Evolutionary conservation across 2,888 invertebrate species (phyloP).

Genomic region (Mamestra brassicae): DNA sequence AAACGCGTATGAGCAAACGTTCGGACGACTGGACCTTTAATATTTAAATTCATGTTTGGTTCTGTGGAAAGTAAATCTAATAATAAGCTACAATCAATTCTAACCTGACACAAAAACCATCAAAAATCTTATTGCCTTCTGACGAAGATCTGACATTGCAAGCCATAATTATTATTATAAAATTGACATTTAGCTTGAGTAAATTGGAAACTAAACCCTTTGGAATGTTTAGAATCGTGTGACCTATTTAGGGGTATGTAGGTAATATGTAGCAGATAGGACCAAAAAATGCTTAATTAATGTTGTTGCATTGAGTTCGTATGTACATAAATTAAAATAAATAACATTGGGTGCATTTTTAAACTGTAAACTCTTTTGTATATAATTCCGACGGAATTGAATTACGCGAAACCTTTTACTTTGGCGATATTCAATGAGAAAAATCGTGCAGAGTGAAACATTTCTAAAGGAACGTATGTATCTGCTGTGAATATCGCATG

Average conservation of each 20-base stretch:
- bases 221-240: background rate
- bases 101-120: conserved; percentile 11
- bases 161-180: background rate
- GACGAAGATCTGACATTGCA: conserved; percentile 36
- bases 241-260: background rate
- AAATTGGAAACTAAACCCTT: conserved; percentile 4
- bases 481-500: conserved; percentile 10
- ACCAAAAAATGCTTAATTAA: background rate
- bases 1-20: too few species aligned
- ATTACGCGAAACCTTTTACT: conserved; percentile 14
- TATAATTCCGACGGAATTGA: conserved; percentile 3
- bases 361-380: conserved; percentile 17
- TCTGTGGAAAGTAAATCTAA: background rate
- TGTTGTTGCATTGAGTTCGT: background rate
- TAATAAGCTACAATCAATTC: background rate
- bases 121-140: background rate
- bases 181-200: background rate
- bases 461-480: conserved; percentile 32
- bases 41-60: background rate
- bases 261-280: too few species aligned
- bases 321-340: background rate
- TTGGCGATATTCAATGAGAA: background rate
- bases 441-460: conserved; percentile 13
- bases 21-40: too few species aligned
- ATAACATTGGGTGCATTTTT: background rate